Evolutionary conservation across 2,113 vertebrate species (phyloP).

Genomic region (Pterocles burchelli): DNA sequence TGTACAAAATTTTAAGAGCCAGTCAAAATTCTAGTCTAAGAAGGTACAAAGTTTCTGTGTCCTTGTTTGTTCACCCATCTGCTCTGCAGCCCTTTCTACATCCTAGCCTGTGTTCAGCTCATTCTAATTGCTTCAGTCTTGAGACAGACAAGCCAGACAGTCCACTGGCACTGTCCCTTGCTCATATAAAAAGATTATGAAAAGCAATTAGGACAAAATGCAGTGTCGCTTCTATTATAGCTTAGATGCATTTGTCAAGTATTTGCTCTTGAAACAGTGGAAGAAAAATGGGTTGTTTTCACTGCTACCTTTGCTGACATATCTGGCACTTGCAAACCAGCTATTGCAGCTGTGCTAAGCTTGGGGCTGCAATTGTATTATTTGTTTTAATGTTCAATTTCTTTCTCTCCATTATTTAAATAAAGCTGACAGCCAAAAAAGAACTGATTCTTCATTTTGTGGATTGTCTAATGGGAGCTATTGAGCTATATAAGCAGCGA

Average conservation of each 20-base stretch:
- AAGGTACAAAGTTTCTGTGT: slow-evolving; percentile 28
- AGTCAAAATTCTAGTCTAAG: slow-evolving; percentile 1
- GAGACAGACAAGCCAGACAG: slow-evolving; percentile 52
- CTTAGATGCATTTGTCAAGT: slow-evolving; percentile 49
- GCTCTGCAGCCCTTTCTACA: slow-evolving; percentile 37
- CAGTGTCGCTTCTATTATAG: slow-evolving; percentile 34
- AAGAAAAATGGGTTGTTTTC: slow-evolving; percentile 39
- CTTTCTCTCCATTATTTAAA: slow-evolving; percentile 37
- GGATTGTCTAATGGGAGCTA: slow-evolving; percentile 61
- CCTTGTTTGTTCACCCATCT: slow-evolving; percentile 55
- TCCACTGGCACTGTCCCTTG: slow-evolving; percentile 46
- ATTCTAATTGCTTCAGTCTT: slow-evolving; percentile 54
- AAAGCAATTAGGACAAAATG: slow-evolving; percentile 54
- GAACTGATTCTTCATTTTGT: slow-evolving; percentile 72
- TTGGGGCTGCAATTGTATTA: slow-evolving; percentile 39
- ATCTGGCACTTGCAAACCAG: slow-evolving; percentile 39
- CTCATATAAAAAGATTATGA: slow-evolving; percentile 45
- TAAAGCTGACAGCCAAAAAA: slow-evolving; percentile 81
- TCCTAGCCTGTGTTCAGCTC: background rate
- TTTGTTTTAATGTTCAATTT: slow-evolving; percentile 52
- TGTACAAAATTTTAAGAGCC: background rate
- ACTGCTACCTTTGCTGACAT: slow-evolving; percentile 46
- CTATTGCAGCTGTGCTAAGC: slow-evolving; percentile 54
- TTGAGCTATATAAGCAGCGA: slow-evolving; percentile 70
- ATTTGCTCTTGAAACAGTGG: slow-evolving; percentile 34